Percentiles rank a stretch among this genome's conserved stretches.
Evolutionary conservation across 2,113 vertebrate species (phyloP).

Genomic region (Lichenostomus cassidix): DNA sequence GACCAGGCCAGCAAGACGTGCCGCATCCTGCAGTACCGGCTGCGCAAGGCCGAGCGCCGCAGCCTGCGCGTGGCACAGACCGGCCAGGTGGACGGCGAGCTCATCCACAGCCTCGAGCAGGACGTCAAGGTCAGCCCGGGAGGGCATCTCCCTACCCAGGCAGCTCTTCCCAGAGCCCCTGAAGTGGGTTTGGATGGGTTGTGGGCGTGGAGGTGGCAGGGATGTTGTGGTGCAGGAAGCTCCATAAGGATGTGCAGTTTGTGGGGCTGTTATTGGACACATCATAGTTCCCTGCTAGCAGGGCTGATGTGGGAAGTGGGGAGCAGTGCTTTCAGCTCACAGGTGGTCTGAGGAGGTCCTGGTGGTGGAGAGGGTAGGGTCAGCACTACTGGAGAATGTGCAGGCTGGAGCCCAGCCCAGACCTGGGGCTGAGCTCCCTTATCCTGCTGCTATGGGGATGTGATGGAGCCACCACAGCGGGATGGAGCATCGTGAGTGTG

Average conservation of each 20-base stretch:
- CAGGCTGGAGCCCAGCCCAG: not conserved
- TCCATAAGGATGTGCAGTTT: not conserved
- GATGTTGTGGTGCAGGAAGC: not conserved
- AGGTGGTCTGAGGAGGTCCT: not conserved
- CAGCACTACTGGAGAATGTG: not conserved
- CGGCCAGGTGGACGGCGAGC: constrained; percentile 92
- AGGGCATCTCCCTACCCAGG: not conserved
- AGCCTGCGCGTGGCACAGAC: constrained; percentile 94
- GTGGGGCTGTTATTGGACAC: not conserved
- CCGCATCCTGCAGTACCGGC: constrained; percentile 95
- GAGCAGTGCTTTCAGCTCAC: not conserved
- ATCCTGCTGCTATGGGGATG: not conserved
- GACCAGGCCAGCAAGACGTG: constrained; percentile 98
- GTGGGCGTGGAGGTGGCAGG: rapidly evolving
- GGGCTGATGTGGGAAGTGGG: not conserved
- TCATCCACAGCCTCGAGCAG: constrained; percentile 93
- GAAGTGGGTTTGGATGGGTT: not conserved
- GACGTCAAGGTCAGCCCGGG: constrained; percentile 88
- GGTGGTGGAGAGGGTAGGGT: not conserved
- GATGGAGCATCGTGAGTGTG: not conserved
- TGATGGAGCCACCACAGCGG: rapidly evolving
- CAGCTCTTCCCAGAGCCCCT: not conserved
- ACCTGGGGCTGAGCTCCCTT: not conserved
- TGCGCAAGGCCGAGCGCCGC: constrained; percentile 94
- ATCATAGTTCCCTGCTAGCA: rapidly evolving